Conservation (phyloP, 2,888 invertebrate genomes). For the Drosophila mimetica region DNA sequence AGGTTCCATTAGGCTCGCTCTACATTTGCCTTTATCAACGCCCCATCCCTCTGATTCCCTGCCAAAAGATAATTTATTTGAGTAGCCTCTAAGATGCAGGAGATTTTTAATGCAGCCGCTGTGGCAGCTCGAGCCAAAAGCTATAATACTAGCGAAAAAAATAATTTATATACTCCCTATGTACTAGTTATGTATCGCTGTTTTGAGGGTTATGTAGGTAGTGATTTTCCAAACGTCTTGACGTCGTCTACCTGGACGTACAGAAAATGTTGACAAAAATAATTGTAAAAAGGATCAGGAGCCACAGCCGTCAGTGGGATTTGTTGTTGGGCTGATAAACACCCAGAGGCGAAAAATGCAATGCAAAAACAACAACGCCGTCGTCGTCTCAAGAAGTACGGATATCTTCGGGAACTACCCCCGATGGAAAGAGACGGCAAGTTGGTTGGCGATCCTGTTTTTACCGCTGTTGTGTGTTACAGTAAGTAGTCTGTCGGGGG, state of each 20-base stretch:
- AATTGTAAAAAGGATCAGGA: conserved; percentile 72
- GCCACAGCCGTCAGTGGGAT: conserved; percentile 52
- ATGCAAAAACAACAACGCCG: conserved; percentile 61
- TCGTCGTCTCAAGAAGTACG: conserved; percentile 52
- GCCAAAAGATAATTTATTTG: conserved; percentile 57
- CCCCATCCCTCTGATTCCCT: conserved; percentile 36
- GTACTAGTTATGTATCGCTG: conserved; percentile 1
- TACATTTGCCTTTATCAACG: conserved; percentile 59
- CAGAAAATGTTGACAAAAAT: conserved; percentile 70
- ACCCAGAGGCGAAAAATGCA: conserved; percentile 55
- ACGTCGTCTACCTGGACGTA: conserved; percentile 58
- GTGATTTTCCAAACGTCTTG: conserved; percentile 44
- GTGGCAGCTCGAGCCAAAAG: conserved; percentile 59
- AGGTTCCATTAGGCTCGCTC: conserved; percentile 57
- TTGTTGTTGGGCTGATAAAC: conserved; percentile 59
- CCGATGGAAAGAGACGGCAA: conserved; percentile 22
- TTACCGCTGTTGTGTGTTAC: conserved; percentile 9
- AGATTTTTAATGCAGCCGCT: conserved; percentile 44
- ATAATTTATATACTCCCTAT: conserved; percentile 14
- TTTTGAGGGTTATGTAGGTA: conserved; percentile 53
- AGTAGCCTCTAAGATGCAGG: conserved; percentile 23
- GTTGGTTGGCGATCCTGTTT: conserved; percentile 55
- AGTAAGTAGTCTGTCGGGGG: conserved; percentile 14
- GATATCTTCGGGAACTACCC: conserved; percentile 41
- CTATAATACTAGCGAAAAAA: conserved; percentile 31